Percentiles rank a stretch among this genome's conserved stretches.
Conservation (phyloP, 1,140 invertebrate species). For the Pachyrhynchus sulphureomaculatus region DNA sequence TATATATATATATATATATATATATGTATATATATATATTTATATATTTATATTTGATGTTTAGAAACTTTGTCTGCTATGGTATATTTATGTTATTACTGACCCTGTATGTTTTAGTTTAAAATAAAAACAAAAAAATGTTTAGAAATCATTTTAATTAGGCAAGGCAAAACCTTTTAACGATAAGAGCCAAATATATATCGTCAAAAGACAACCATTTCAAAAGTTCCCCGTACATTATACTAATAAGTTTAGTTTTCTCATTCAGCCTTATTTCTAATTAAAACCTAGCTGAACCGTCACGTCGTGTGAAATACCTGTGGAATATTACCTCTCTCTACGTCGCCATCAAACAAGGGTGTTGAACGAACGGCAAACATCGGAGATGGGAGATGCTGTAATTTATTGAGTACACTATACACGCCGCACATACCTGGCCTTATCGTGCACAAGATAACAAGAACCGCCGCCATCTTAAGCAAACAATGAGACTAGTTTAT, state of each 20-base stretch:
- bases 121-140: too few relatives aligned
- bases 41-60: too few relatives aligned
- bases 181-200: too few relatives aligned
- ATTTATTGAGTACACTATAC: conserved; percentile 44
- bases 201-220: too few relatives aligned
- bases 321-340: conserved; percentile 18
- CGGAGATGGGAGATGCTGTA: conserved; percentile 41
- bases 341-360: conserved; percentile 30
- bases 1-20: too few relatives aligned
- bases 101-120: too few relatives aligned
- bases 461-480: conserved; percentile 41
- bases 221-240: too few relatives aligned
- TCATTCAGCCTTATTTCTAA: not conserved
- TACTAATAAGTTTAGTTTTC: not conserved
- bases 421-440: conserved; percentile 40
- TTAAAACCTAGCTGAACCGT: conserved; percentile 8
- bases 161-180: too few relatives aligned
- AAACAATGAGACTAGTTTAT: conserved; percentile 45
- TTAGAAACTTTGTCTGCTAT: too few relatives aligned
- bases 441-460: conserved; percentile 44
- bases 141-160: too few relatives aligned
- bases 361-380: conserved; percentile 37
- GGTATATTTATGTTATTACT: too few relatives aligned
- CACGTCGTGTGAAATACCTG: conserved; percentile 27
- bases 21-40: too few relatives aligned